Conservation (phyloP, 2,888 invertebrate genomes). For the Hyposoter didymator region DNA sequence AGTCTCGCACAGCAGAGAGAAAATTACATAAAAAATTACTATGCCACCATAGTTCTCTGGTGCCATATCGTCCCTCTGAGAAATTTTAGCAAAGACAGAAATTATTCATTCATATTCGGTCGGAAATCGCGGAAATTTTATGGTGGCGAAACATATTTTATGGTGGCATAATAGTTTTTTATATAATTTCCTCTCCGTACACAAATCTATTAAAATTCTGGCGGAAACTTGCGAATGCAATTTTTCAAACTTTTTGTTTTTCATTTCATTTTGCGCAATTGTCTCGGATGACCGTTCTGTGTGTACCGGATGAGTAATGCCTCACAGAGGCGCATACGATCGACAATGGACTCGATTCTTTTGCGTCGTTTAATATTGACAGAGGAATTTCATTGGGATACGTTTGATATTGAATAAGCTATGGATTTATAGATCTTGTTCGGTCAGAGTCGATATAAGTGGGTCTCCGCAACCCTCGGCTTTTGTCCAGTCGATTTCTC, state of each 20-base stretch:
- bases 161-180: too few relatives aligned
- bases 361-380: conserved; percentile 33
- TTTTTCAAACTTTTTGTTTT: neutral
- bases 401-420: conserved; percentile 30
- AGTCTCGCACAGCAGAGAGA: too few relatives aligned
- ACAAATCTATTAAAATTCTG: neutral
- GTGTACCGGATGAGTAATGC: conserved; percentile 40
- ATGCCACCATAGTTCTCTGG: too few relatives aligned
- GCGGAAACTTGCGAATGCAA: neutral
- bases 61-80: too few relatives aligned
- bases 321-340: conserved; percentile 76
- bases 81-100: too few relatives aligned
- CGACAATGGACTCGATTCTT: conserved; percentile 70
- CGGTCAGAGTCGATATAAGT: conserved; percentile 52
- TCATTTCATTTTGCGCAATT: conserved; percentile 4
- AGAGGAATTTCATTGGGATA: too few relatives aligned
- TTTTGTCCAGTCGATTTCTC: conserved; percentile 59
- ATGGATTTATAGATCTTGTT: conserved; percentile 51
- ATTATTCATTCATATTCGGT: too few relatives aligned
- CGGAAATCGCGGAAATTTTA: too few relatives aligned
- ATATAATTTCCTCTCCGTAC: too few relatives aligned
- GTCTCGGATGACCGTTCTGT: conserved; percentile 25
- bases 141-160: too few relatives aligned
- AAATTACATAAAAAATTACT: too few relatives aligned
- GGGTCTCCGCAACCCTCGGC: conserved; percentile 56